Conservation (phyloP, 2,888 invertebrate genomes). For the Platycnemis pennipes region DNA sequence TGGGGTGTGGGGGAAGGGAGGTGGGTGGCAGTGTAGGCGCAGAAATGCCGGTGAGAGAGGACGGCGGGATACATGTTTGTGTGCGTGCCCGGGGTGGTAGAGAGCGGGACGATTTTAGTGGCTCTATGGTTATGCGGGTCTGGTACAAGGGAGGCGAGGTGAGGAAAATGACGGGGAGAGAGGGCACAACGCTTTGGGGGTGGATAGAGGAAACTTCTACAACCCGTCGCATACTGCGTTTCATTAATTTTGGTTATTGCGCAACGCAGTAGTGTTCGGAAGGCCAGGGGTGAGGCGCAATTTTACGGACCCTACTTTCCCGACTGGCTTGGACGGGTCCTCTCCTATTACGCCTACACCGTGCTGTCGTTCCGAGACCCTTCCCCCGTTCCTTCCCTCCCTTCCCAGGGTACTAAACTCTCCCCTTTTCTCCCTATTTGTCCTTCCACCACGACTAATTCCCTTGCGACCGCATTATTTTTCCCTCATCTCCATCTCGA, state of each 20-base stretch:
- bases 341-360: not conserved
- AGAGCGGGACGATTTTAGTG: not conserved
- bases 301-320: constrained; percentile 23
- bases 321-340: not conserved
- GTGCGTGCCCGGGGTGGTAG: not conserved
- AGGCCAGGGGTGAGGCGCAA: not conserved
- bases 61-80: not conserved
- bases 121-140: not conserved
- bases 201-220: not conserved
- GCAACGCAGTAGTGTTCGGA: not conserved
- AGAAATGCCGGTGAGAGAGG: not conserved
- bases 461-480: not conserved
- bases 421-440: not conserved
- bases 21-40: not conserved
- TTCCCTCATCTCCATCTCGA: not conserved
- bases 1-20: not conserved
- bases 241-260: constrained; percentile 62
- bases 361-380: not conserved
- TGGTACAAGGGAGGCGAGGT: not conserved
- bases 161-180: not conserved
- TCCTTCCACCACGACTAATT: not conserved
- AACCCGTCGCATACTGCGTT: constrained; percentile 25
- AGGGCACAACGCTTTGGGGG: not conserved
- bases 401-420: not conserved
- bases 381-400: not conserved